Percentiles rank a stretch among this genome's conserved stretches.
Conservation (phyloP, 2,888 invertebrate genomes). For the Enchytraeus crypticus region DNA sequence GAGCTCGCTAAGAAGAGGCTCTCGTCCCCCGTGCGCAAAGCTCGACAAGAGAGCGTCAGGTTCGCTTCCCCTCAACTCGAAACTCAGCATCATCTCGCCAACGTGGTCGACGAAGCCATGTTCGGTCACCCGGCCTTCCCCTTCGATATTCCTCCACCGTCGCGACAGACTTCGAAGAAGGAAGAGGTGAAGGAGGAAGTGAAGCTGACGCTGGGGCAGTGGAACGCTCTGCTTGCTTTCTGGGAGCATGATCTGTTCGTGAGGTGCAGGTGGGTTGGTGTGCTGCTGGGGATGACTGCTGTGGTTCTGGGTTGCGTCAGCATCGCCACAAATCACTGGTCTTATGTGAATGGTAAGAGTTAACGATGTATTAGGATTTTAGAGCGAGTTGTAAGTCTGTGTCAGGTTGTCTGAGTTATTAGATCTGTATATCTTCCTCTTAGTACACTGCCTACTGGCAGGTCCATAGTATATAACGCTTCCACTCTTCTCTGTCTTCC, state of each 20-base stretch:
- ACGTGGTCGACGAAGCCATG: neutral
- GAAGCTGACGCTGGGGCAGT: constrained; percentile 35
- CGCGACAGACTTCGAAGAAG: neutral
- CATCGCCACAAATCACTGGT: constrained; percentile 1
- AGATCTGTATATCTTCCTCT: too few species aligned
- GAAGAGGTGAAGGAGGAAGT: constrained; percentile 1
- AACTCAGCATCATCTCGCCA: constrained; percentile 9
- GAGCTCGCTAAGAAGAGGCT: constrained; percentile 33
- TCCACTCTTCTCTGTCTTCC: too few species aligned
- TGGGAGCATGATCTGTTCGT: constrained; percentile 44
- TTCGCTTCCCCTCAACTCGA: constrained; percentile 25
- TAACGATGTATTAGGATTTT: too few species aligned
- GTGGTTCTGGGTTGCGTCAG: neutral
- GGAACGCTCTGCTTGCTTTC: constrained; percentile 38
- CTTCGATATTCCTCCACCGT: constrained; percentile 3
- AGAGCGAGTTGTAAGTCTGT: too few species aligned
- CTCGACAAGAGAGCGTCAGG: constrained; percentile 25
- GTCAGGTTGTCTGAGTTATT: too few species aligned
- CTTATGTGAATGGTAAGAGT: neutral
- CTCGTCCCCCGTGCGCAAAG: constrained; percentile 45
- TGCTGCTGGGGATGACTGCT: constrained; percentile 15
- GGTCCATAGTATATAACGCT: too few species aligned
- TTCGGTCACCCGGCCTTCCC: constrained; percentile 5
- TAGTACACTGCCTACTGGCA: too few species aligned
- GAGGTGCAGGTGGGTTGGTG: constrained; percentile 35